Evolutionary conservation across 2,888 invertebrate species (phyloP), one percentile per base, ranked within the genome.

Genomic region (Drosophila melanosoma): DNA sequence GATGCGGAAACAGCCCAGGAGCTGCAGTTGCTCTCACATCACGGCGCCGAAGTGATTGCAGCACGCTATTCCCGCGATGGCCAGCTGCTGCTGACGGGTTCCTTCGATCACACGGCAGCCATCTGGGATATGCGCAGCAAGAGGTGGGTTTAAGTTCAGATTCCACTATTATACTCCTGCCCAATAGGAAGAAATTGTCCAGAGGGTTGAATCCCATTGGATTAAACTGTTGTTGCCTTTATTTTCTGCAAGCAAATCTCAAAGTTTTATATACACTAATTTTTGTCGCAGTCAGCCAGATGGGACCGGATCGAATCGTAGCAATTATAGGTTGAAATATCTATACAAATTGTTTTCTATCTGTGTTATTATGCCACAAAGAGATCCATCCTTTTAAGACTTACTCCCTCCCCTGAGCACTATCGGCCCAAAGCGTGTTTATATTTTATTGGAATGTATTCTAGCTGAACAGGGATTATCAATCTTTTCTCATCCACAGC

Each of bases 11-110:
- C 96, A 58, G 96, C 95, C 4, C 93, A 94, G 54, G 95, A 96
- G 79, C 89, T 96, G 63, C 94, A 94, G 56, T 94, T 94, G 2
- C 94, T 96, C 75, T 86, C 83, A n/a, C 95, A 96, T 1, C 97
- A 97, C 91, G 94, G 95, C 1, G 96, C 95, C 1, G 97, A 97
- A 93, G 96, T 97, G 58, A 96, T 97, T 63, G 95, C 96, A 0
- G 93, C 96, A 15, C 95, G 95, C 83, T 97, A 96, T 89, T 96
- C 95, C 86, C 95, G 94, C 74, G 95, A 95, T 78, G 96, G 96
- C 1, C 95, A 95, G 81, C 93, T 95, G 57, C 92, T 97, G 71
- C 94, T 97, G 82, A 97, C 97, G 0, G 97, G 96, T 8, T 97
- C 97, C 3, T 97, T 97, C 91, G 97, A 97, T 90, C 95, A 95